Evolutionary conservation across 2,113 vertebrate species (phyloP).

Genomic region (Apodemus sylvaticus): DNA sequence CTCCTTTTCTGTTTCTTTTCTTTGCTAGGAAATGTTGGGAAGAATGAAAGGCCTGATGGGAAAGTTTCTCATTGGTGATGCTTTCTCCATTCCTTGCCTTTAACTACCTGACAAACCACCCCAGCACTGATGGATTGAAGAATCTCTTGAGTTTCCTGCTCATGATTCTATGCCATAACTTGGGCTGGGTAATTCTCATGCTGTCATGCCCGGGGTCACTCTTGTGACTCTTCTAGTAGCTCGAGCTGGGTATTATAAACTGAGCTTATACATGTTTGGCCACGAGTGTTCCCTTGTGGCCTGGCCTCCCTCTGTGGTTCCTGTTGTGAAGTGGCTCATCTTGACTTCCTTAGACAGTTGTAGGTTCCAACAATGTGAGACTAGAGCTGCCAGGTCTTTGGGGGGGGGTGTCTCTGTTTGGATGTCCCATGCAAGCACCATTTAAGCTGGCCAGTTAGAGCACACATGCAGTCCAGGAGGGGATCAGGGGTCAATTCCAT

Average conservation of each 20-base stretch:
- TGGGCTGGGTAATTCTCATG: background rate
- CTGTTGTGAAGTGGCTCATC: background rate
- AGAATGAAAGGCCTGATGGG: background rate
- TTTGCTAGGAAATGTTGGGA: background rate
- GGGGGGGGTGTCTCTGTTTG: background rate
- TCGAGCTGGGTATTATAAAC: background rate
- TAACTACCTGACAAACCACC: too few species aligned
- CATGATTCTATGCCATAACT: background rate
- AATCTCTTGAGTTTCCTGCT: background rate
- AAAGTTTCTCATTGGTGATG: background rate
- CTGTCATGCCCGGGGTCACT: background rate
- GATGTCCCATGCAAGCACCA: background rate
- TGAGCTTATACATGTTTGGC: background rate
- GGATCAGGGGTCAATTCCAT: background rate
- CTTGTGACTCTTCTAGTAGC: rapidly evolving
- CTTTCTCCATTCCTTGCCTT: background rate
- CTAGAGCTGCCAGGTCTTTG: background rate
- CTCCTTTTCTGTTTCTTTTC: background rate
- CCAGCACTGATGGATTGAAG: background rate
- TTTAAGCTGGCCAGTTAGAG: background rate
- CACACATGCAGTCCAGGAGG: background rate
- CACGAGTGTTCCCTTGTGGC: background rate
- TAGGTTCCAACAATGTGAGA: background rate
- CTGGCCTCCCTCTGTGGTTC: background rate
- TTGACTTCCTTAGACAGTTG: background rate